Evolutionary conservation across 2,888 invertebrate genomes (phyloP).

Genomic region (Hyppa rectilinea): DNA sequence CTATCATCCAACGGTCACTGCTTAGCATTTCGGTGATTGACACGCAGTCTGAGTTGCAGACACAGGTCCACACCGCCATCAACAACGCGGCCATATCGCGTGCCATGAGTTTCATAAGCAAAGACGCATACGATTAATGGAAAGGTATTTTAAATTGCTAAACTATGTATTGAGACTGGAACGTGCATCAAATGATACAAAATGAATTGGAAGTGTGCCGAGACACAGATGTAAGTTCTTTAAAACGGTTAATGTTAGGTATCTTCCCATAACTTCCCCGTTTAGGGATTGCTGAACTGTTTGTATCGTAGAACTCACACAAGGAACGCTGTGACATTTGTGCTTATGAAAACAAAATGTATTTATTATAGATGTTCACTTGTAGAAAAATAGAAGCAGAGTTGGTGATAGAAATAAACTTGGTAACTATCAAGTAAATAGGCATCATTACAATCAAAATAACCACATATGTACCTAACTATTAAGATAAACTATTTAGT

Average conservation of each 20-base stretch:
- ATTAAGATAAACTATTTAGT: conserved; percentile 65
- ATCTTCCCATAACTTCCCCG: background rate
- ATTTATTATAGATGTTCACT: too few relatives aligned
- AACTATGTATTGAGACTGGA: conserved; percentile 34
- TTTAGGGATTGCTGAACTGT: background rate
- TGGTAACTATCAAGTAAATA: conserved; percentile 24
- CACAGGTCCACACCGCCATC: conserved; percentile 15
- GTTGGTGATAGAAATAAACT: background rate
- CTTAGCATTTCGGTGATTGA: conserved; percentile 43
- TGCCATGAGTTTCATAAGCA: conserved; percentile 34
- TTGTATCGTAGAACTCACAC: background rate
- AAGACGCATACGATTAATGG: conserved; percentile 22
- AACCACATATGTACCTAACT: conserved; percentile 31
- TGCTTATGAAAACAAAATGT: background rate
- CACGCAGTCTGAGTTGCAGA: too few relatives aligned
- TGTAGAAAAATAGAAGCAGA: background rate
- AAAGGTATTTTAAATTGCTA: conserved; percentile 49
- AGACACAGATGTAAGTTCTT: background rate
- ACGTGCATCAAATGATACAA: conserved; percentile 35
- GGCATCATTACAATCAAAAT: conserved; percentile 40
- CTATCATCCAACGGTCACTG: conserved; percentile 26
- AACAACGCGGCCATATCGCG: conserved; percentile 19
- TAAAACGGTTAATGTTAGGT: too few relatives aligned
- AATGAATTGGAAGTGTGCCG: conserved; percentile 22
- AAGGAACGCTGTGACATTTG: background rate